These are phyloP conservation scores for Zeus faber DNA, from an alignment of 2,113 vertebrate genomes.

Conservation along the genomic window DNA sequence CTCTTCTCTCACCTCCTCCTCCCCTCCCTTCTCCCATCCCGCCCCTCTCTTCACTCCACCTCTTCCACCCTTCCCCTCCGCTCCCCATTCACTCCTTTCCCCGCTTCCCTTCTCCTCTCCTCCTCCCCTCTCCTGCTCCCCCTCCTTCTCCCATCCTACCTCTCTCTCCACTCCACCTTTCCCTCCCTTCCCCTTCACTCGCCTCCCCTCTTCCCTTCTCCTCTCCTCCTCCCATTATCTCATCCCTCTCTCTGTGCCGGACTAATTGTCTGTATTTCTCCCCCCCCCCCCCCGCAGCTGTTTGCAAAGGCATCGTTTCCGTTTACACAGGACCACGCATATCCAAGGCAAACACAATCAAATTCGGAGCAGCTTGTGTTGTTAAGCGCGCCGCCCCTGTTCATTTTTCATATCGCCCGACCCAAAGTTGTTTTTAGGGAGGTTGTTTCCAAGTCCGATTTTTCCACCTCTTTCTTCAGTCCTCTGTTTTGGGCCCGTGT, in stretches of 20 bases:
- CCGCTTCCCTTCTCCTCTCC: constrained; percentile 12
- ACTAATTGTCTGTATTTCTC: constrained; percentile 63
- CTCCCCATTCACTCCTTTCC: constrained; percentile 9
- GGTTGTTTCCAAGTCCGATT: constrained; percentile 34
- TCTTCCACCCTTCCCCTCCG: no score
- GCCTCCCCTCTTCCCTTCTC: neutral
- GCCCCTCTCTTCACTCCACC: no score
- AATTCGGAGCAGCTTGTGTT: constrained; percentile 49
- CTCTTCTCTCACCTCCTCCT: no score
- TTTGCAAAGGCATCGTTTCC: constrained; percentile 61
- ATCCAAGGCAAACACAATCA: constrained; percentile 67
- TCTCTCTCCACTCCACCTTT: neutral
- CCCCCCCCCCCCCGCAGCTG: constrained; percentile 52
- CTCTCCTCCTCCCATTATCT: constrained; percentile 13
- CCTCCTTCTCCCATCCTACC: neutral
- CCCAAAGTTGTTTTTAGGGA: no score
- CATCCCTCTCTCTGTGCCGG: constrained; percentile 49
- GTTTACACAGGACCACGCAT: constrained; percentile 55
- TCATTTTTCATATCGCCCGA: constrained; percentile 48
- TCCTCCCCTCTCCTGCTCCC: neutral
- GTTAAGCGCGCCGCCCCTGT: constrained; percentile 26
- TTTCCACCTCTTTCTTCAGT: constrained; percentile 16
- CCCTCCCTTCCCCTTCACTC: neutral
- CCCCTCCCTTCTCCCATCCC: no score
- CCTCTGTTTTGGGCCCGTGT: constrained; percentile 41